These are phyloP conservation scores for Chironomus riparius DNA, from an alignment of 2,888 invertebrate species.

Conservation along the genomic window DNA sequence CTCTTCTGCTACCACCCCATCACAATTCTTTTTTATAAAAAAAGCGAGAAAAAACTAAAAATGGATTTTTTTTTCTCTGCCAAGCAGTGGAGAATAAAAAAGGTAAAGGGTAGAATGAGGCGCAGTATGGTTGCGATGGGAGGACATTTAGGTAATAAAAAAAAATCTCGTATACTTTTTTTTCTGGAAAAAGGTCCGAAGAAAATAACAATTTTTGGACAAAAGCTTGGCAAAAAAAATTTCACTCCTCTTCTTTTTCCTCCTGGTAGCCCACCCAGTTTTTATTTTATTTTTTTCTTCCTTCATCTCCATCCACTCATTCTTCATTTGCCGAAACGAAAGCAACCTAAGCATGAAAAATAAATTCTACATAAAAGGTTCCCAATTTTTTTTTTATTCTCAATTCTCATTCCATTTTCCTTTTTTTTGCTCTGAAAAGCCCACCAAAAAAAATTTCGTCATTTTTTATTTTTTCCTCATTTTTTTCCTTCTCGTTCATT, in stretches of 20 bases:
- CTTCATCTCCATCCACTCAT: background rate
- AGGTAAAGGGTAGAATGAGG: constrained; percentile 3
- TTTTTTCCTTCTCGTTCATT: constrained; percentile 16
- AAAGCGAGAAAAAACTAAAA: constrained; percentile 14
- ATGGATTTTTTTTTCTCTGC: constrained; percentile 17
- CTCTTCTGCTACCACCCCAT: background rate
- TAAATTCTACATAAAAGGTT: constrained; percentile 26
- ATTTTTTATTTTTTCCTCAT: constrained; percentile 8
- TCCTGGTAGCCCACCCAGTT: background rate
- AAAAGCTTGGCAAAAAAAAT: constrained; percentile 1
- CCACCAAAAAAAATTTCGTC: constrained; percentile 20
- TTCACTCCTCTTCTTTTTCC: background rate
- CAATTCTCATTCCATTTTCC: background rate
- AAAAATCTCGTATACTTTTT: constrained; percentile 12
- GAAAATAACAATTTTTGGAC: constrained; percentile 15
- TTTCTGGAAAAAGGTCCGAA: constrained; percentile 22
- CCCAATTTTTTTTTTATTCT: constrained; percentile 15
- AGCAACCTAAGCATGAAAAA: constrained; percentile 22
- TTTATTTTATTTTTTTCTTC: background rate
- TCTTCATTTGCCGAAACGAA: background rate
- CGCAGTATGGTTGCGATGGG: background rate
- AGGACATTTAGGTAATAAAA: constrained; percentile 20
- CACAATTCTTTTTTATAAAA: constrained; percentile 1
- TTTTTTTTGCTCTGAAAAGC: constrained; percentile 7
- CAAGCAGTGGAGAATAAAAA: background rate